phyloP scores from a whole-genome alignment of 2,113 vertebrate species.

The Nipponia nippon region DNA sequence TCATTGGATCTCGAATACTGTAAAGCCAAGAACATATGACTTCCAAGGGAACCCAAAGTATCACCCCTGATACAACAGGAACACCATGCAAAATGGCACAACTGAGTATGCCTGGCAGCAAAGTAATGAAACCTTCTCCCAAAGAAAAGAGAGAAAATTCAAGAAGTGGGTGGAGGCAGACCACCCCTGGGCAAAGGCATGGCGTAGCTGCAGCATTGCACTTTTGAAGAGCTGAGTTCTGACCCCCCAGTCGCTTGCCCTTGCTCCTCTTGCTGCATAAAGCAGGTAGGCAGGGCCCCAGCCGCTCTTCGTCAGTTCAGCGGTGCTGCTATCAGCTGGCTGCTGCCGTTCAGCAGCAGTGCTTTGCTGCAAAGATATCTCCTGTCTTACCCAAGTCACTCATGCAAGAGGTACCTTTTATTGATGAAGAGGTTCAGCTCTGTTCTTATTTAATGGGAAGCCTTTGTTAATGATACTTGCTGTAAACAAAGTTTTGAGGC shows the following conservation, averaged over 20 bases:
- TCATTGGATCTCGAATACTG: not conserved
- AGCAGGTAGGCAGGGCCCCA: not conserved
- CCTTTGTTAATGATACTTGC: not conserved
- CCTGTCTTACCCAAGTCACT: too few species aligned
- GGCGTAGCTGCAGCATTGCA: rapidly evolving
- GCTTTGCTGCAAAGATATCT: not conserved
- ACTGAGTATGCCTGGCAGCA: not conserved
- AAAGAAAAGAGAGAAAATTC: not conserved
- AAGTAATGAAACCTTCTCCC: not conserved
- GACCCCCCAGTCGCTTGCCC: rapidly evolving
- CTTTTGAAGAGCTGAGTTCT: not conserved
- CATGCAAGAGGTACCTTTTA: rapidly evolving
- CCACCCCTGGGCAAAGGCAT: rapidly evolving
- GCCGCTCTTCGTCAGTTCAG: rapidly evolving
- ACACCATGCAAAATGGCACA: not conserved
- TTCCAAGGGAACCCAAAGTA: not conserved
- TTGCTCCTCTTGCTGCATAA: not conserved
- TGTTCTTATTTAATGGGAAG: not conserved
- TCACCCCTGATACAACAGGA: not conserved
- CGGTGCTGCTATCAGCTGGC: rapidly evolving
- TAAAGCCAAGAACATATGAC: not conserved
- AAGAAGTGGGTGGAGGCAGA: not conserved
- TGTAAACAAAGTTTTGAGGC: not conserved
- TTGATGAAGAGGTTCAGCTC: not conserved
- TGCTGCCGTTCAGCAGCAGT: not conserved